A percentile compares a stretch with the other conserved stretches of the same genome.
These are phyloP conservation scores for human (Homo sapiens) DNA, from an alignment of 2,113 vertebrate species.

Conservation along the genomic window DNA sequence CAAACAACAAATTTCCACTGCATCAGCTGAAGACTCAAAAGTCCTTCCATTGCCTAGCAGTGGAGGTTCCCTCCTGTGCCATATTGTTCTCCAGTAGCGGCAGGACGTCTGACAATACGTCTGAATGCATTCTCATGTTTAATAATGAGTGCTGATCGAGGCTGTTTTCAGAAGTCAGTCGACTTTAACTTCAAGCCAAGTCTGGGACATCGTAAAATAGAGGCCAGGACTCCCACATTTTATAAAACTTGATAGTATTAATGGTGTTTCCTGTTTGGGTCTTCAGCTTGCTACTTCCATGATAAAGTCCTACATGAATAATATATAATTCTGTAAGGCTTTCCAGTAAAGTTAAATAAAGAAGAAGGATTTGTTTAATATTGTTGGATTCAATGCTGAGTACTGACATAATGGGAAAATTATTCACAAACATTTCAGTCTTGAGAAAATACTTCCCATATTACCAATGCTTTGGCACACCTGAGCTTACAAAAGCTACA, in stretches of 20 bases:
- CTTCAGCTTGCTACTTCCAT: not conserved
- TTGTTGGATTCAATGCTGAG: constrained; percentile 49
- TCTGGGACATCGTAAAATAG: constrained; percentile 12
- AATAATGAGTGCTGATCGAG: not conserved
- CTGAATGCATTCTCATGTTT: not conserved
- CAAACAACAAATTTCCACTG: not conserved
- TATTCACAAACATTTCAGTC: constrained; percentile 60
- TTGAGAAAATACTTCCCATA: constrained; percentile 39
- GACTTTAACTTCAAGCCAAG: constrained; percentile 7
- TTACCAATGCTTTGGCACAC: constrained; percentile 17
- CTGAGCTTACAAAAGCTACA: not conserved
- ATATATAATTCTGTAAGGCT: constrained; percentile 52
- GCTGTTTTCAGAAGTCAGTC: constrained; percentile 13
- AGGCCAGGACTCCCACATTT: not conserved
- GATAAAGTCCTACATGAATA: constrained; percentile 57
- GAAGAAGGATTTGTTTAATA: constrained; percentile 77
- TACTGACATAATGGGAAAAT: constrained; percentile 54
- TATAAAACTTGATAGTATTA: constrained; percentile 25
- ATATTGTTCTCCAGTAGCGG: not conserved
- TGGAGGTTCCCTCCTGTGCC: not conserved
- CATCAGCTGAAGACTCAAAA: not conserved
- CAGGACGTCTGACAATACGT: not conserved
- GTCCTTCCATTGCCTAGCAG: not conserved
- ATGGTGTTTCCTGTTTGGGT: not conserved
- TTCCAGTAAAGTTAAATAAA: constrained; percentile 71